Evolutionary conservation across 2,888 invertebrate species (phyloP), one percentile per base, ranked within the genome.

Genomic region (Disparrhopalites patrizii): DNA sequence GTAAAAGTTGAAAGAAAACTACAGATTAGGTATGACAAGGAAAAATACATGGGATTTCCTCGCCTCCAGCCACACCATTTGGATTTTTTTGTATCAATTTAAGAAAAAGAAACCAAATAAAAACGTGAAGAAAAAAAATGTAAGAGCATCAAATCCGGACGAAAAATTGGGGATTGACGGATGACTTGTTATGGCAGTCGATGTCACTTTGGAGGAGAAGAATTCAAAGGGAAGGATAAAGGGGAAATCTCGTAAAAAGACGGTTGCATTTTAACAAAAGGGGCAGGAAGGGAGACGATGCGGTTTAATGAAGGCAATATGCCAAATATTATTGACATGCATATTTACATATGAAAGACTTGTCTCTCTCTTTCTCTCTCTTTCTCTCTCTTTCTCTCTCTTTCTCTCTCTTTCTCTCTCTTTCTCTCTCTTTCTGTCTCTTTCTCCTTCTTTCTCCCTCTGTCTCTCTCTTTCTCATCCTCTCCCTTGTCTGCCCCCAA

Each of bases 181-280:
- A 61, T 61, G 60, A 36, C 36, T 63, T 63, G 62, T 63, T 63
- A 55, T 63, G 62, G 54, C 52, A 61, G 36, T 61, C 38, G 31
- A 30, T 61, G 61, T 61, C 61, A 54, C 54, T 54, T 63, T 63
- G 18, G 47, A 47, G 25, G 58, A 23, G 27, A 25, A 50, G 60
- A 47, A 31, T 61, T 40, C 18, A 54, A 63, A 55, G 18, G 25
- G 62, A 38, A n/a, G n/a, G n/a, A 54, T 54, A 54, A 43, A 55
- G 54, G 52, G 36, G 51, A 33, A 43, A 15, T n/a, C 1, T 33
- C 18, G 18, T 55, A 31, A 15, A n/a, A 18, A 28, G 20, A 43
- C n/a, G 20, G 43, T 43, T 43, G 4, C 20, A 7, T 43, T 55
- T 18, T 10, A 15, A 47, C 47, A 47, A 47, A 20, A n/a, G 23